Evolutionary conservation across 2,888 invertebrate species (phyloP).

Genomic region (Siphlonurus alternatus): DNA sequence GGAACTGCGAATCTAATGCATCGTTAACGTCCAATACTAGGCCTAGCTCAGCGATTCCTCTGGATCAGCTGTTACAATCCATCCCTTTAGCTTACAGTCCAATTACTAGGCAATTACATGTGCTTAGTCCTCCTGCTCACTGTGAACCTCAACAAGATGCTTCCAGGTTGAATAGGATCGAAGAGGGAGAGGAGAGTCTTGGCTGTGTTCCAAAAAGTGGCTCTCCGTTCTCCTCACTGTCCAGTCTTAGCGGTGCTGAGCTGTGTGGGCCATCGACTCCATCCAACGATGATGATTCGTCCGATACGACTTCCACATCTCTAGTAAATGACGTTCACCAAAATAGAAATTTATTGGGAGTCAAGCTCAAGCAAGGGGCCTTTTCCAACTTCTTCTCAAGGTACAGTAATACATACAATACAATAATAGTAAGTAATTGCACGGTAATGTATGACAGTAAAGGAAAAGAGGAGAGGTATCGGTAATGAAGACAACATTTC

Average conservation of each 20-base stretch:
- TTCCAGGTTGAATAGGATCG: not conserved
- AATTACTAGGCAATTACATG: slow-evolving; percentile 50
- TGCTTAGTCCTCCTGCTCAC: slow-evolving; percentile 15
- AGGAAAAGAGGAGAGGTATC: too few relatives aligned
- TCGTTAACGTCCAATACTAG: not conserved
- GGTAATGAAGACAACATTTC: too few relatives aligned
- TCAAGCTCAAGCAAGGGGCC: not conserved
- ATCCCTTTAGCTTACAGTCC: slow-evolving; percentile 61
- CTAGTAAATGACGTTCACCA: not conserved
- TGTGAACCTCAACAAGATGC: not conserved
- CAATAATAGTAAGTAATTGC: too few relatives aligned
- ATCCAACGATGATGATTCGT: not conserved
- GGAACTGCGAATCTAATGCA: not conserved
- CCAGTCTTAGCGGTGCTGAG: not conserved
- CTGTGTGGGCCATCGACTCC: not conserved
- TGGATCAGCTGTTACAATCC: slow-evolving; percentile 52
- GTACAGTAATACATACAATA: too few relatives aligned
- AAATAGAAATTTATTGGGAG: not conserved
- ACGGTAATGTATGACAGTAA: too few relatives aligned
- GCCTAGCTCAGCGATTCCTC: slow-evolving; percentile 25
- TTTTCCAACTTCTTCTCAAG: not conserved
- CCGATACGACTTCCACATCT: not conserved
- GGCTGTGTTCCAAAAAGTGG: not conserved
- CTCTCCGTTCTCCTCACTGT: not conserved
- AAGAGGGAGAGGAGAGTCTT: not conserved